Base-by-base conservation (phyloP, 2,888 invertebrate species). In the Spisula subtruncata region DNA sequence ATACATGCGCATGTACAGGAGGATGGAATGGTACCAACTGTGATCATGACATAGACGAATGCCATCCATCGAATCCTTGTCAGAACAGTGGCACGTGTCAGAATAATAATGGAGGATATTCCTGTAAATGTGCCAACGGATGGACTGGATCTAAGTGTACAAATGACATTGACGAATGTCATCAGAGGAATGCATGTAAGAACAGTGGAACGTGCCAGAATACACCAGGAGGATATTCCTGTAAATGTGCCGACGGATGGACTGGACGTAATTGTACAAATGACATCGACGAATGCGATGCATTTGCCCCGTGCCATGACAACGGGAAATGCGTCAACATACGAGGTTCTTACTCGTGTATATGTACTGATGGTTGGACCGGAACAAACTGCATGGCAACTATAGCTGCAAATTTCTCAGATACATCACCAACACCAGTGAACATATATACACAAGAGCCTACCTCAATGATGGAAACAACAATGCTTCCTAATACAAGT, bases 331-430 rank as follows among this genome's bases (percentile, higher is more conserved):
- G 91, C 66, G 20, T 20, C 0, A 89, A 89, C 56, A 86, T 18
- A 18, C 20, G 8, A 20, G 89, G 86, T 25, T 54, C 81, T 10
- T 89, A 83, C 54, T 54, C 12, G 8, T 89, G 94, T 86, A 25
- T 81, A 0, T 94, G 94, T 86, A 56, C 84, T 16, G 14, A 46
- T 16, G 87, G 90, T 0, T 93, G 80, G 66, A 88, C 87, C 16
- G 94, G 94, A 0, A 56, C n/a, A 20, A 82, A 75, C 20, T 94
- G 94, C 82, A 81, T 88, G n/a, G 56, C 2, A 41, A 41, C 2
- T 41, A 8, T 41, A 41, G 8, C 60, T 25, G 25, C 60, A 66
- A 6, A 10, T 66, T 12, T 1, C 2, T n/a, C 25, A 66, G 60
- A 25, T 25, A 66, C 25, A 5, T 25, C 60, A 10, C 10, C 60